Evolutionary conservation across 2,888 invertebrate genomes (phyloP).

Genomic region (Synergus itoensis): DNA sequence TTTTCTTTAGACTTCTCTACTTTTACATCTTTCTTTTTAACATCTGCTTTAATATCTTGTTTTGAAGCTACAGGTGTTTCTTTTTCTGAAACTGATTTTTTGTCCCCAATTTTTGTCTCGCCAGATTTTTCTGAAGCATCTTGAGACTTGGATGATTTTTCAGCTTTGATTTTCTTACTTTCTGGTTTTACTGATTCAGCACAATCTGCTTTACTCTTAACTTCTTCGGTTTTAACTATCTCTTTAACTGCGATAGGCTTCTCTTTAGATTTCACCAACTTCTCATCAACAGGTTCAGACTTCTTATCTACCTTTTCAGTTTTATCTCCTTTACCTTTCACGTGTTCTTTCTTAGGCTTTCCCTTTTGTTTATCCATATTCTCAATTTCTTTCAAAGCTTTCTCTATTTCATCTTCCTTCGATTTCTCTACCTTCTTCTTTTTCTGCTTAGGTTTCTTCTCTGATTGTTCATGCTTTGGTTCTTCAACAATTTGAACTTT

Average conservation of each 20-base stretch:
- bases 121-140: constrained; percentile 38
- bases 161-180: constrained; percentile 44
- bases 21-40: neutral
- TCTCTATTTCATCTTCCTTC: constrained; percentile 78
- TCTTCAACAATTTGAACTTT: constrained; percentile 34
- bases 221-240: constrained; percentile 43
- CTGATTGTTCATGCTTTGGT: constrained; percentile 38
- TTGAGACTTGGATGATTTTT: neutral
- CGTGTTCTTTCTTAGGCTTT: constrained; percentile 61
- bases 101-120: neutral
- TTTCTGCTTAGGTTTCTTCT: constrained; percentile 70
- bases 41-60: constrained; percentile 44
- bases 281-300: constrained; percentile 41
- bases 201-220: constrained; percentile 18
- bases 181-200: neutral
- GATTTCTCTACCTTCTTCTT: constrained; percentile 69
- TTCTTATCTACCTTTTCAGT: constrained; percentile 41
- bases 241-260: constrained; percentile 45
- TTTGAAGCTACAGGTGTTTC: constrained; percentile 1
- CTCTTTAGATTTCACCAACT: constrained; percentile 42
- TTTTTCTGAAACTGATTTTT: constrained; percentile 46
- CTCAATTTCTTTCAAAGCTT: constrained; percentile 78
- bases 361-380: constrained; percentile 72
- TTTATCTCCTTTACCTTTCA: constrained; percentile 50
- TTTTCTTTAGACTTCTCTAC: constrained; percentile 38